Base-by-base conservation (phyloP, 2,888 invertebrate genomes). In the Uropetala carovei region DNA sequence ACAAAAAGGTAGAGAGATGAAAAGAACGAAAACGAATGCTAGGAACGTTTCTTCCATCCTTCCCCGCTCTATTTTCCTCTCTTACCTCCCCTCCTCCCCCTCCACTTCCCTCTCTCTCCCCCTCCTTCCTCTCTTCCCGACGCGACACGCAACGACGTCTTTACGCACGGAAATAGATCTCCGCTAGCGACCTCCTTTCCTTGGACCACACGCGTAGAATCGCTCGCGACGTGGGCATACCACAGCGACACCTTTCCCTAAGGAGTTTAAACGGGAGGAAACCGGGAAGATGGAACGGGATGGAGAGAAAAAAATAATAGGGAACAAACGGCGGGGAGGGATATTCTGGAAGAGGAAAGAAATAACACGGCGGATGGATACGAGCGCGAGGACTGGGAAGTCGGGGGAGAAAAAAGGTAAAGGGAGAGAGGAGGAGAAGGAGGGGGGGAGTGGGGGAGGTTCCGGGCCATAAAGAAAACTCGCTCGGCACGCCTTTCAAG, bases 401-500 rank as follows among this genome's bases (percentile, higher is more conserved):
- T 75, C 27, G 22, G 13, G 27, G 75, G 75, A 27, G 22, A 68
- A 43, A 43, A 43, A 43, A 43, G 43, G 43, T 1, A 43, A 43
- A 43, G 1, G 27, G 27, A 27, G 27, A 4, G 75, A 27, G 22
- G 0, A 13, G 13, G 22, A 27, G 22, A 4, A 13, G 75, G 75
- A 10, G 18, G 18, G 13, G 13, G 27, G 75, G 75, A 27, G 22
- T n/a, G 8, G 18, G 75, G 75, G 22, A 18, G 75, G 75, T 27
- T 68, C 68, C 68, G 68, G 75, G 75, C 75, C 75, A 27, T 75
- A 75, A 75, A 75, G 75, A 75, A 75, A 75, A 10, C 22, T n/a
- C 11, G 64, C 64, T 64, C 75, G 75, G 75, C 75, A 75, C 75
- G 75, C 75, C 75, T 75, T 75, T 75, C 75, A 75, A 75, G 75